Evolutionary conservation across 2,113 vertebrate genomes (phyloP).

Genomic region (Trichomycterus rosablanca): DNA sequence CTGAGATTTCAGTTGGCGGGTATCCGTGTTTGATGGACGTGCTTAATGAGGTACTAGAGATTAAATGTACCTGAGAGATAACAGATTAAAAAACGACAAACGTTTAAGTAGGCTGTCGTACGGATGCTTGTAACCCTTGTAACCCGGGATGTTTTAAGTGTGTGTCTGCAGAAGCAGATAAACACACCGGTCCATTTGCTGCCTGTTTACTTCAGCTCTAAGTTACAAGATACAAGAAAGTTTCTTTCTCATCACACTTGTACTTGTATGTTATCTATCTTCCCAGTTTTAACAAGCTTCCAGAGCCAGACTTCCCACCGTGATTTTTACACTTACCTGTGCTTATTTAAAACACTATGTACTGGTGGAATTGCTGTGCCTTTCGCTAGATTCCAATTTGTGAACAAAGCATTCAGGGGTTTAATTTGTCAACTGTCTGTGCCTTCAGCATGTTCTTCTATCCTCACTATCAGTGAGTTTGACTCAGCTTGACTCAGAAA

Average conservation of each 20-base stretch:
- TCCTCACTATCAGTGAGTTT: slow-evolving; percentile 23
- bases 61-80: slow-evolving; percentile 29
- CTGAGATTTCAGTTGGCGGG: slow-evolving; percentile 10
- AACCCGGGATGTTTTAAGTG: slow-evolving; percentile 24
- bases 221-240: slow-evolving; percentile 25
- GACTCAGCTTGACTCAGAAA: slow-evolving; percentile 12
- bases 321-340: slow-evolving; percentile 14
- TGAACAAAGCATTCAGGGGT: slow-evolving; percentile 51
- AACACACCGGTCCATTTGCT: slow-evolving; percentile 14
- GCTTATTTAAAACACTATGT: slow-evolving; percentile 6
- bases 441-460: slow-evolving; percentile 14
- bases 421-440: slow-evolving; percentile 57
- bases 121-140: slow-evolving; percentile 28
- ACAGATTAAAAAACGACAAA: slow-evolving; percentile 22
- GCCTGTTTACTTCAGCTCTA: slow-evolving; percentile 18
- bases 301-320: slow-evolving; percentile 17
- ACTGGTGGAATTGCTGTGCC: slow-evolving; percentile 34
- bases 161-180: slow-evolving; percentile 28
- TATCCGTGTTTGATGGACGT: slow-evolving; percentile 22
- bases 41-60: slow-evolving; percentile 30
- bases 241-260: slow-evolving; percentile 20
- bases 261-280: slow-evolving; percentile 3
- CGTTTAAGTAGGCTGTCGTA: slow-evolving; percentile 20
- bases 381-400: slow-evolving; percentile 27
- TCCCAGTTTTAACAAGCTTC: slow-evolving; percentile 42